These are phyloP conservation scores for Altica lythri DNA, from an alignment of 2,888 invertebrate species.

Conservation along the genomic window DNA sequence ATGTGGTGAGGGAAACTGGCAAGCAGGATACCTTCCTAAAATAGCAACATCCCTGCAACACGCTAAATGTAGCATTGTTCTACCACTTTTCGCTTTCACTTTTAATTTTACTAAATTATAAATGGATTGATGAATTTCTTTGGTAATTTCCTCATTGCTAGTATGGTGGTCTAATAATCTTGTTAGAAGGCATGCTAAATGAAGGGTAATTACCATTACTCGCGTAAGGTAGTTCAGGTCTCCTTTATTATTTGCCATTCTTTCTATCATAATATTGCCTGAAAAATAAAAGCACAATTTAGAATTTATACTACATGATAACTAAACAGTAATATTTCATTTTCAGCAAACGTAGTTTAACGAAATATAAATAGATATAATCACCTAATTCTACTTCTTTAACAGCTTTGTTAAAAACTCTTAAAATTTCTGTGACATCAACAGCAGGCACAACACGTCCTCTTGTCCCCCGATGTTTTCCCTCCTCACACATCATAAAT, in stretches of 20 bases:
- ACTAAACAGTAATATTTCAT: neutral
- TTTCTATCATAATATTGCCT: conserved; percentile 62
- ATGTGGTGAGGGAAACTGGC: conserved; percentile 71
- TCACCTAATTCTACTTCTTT: conserved; percentile 70
- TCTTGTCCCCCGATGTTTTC: conserved; percentile 61
- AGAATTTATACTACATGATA: too few species aligned
- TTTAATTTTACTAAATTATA: conserved; percentile 78
- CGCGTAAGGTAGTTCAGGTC: conserved; percentile 81
- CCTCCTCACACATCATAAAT: conserved; percentile 90
- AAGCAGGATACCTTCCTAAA: conserved; percentile 69
- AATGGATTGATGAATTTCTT: conserved; percentile 72
- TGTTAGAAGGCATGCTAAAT: conserved; percentile 79
- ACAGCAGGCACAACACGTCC: conserved; percentile 71
- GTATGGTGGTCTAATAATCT: conserved; percentile 62
- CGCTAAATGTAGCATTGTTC: conserved; percentile 80
- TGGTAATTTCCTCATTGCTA: conserved; percentile 51
- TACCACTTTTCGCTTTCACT: conserved; percentile 65
- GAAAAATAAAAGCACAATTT: conserved; percentile 10
- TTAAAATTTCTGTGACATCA: conserved; percentile 79
- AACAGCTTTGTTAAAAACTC: conserved; percentile 83
- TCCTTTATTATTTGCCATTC: conserved; percentile 67
- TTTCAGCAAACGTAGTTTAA: neutral
- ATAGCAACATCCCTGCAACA: conserved; percentile 78
- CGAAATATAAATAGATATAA: too few species aligned
- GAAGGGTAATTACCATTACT: conserved; percentile 83